Base-by-base conservation (phyloP, 2,113 vertebrate genomes). In the Gobiocypris rarus region DNA sequence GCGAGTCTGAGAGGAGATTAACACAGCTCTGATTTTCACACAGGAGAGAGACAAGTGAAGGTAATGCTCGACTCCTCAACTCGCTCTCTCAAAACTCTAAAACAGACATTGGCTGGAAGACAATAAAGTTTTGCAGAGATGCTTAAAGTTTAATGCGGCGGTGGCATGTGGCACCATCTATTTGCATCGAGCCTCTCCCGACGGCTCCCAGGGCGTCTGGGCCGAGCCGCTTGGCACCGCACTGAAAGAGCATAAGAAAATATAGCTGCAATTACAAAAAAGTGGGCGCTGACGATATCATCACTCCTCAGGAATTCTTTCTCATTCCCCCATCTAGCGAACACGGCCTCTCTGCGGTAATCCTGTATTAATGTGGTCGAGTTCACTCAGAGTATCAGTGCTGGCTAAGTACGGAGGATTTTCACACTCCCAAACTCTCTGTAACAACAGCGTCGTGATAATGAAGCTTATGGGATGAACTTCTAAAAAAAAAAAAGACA, bases 311-410 rank as follows among this genome's bases (percentile, higher is more conserved):
- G 92, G 95, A 91, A 91, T 89, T 89, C 89, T 91, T 93, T 94
- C 95, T 94, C 93, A 94, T 95, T 95, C 95, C 92, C 76, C 92
- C 94, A 91, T 95, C 94, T 93, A 92, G 92, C 91, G 93, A 95
- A 94, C 91, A 90, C 26, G 85, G 89, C 91, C 89, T 93, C 92
- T 86, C 85, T 75, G 87, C 91, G 86, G 91, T 96, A 96, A 96
- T 95, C 96, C 95, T 91, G 88, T 93, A 94, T 95, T 96, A 96
- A 96, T 95, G 92, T 91, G 90, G 93, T 93, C 1, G 92, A 94
- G 96, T 98, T 97, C 96, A 98, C 94, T 95, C 91, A 92, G 95
- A 95, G 94, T 97, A 95, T 96, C 96, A 97, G 92, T 91, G 86
- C 94, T 96, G 94, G 95, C 93, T 95, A 95, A 97, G 92, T 95